phyloP scores from a whole-genome alignment of 1,140 invertebrate species.

The Euwallacea fornicatus region DNA sequence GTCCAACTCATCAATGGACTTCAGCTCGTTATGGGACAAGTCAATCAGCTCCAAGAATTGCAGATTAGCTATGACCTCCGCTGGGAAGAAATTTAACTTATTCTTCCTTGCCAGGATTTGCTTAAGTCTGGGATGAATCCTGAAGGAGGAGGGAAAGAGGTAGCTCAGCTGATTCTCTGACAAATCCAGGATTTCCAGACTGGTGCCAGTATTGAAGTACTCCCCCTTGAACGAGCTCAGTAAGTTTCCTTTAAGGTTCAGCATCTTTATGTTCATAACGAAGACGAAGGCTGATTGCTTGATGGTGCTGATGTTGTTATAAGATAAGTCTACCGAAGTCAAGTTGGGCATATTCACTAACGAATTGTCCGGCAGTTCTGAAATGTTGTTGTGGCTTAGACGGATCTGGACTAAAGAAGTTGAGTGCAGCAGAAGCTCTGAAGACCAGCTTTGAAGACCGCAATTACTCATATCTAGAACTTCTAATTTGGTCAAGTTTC shows the following conservation, averaged over 20 bases:
- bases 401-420: constrained; percentile 66
- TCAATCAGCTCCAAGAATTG: constrained; percentile 75
- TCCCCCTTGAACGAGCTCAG: constrained; percentile 77
- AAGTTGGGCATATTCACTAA: constrained; percentile 75
- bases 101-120: constrained; percentile 71
- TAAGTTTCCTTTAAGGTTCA: constrained; percentile 71
- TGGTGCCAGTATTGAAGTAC: constrained; percentile 72
- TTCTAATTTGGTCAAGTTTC: constrained; percentile 62
- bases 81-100: constrained; percentile 79
- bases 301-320: constrained; percentile 78
- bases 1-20: constrained; percentile 77
- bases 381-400: constrained; percentile 67
- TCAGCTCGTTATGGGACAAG: constrained; percentile 75
- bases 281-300: constrained; percentile 67
- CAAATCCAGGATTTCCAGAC: constrained; percentile 72
- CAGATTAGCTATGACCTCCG: constrained; percentile 73
- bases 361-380: constrained; percentile 70
- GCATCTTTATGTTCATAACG: constrained; percentile 66
- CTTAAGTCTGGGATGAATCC: constrained; percentile 73
- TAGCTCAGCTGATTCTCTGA: constrained; percentile 77
- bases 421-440: constrained; percentile 70
- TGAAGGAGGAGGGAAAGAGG: constrained; percentile 78
- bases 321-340: constrained; percentile 70
- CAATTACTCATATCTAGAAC: constrained; percentile 74
- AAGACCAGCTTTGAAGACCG: constrained; percentile 68